A percentile compares a stretch with the other conserved stretches of the same genome.
Conservation (phyloP, 2,113 vertebrate species). For the Rhombomys opimus region DNA sequence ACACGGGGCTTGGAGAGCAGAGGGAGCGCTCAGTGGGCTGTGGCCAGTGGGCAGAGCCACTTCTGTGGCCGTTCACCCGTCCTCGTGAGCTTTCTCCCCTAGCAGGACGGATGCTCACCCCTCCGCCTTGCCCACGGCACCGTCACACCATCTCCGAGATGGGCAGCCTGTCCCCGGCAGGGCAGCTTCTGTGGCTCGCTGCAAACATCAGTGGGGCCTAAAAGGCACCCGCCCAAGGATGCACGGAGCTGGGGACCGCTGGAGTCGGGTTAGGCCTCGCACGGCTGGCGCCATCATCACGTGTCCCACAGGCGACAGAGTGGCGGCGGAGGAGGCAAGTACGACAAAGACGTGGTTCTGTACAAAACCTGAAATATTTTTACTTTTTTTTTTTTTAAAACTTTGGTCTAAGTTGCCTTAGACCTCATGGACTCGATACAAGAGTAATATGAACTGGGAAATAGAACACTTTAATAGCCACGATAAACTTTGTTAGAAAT, state of each 20-base stretch:
- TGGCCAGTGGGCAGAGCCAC: neutral
- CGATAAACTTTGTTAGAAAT: conserved; percentile 94
- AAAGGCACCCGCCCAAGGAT: neutral
- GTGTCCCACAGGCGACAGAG: too few species aligned
- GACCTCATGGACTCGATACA: conserved; percentile 91
- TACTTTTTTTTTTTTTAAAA: conserved; percentile 91
- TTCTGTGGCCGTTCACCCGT: neutral
- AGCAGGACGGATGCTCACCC: neutral
- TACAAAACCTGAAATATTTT: conserved; percentile 98
- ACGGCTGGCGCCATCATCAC: neutral
- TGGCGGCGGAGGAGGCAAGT: conserved; percentile 82
- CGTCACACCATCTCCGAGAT: accelerated
- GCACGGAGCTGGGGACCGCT: neutral
- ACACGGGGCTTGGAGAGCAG: neutral
- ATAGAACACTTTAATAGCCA: conserved; percentile 94
- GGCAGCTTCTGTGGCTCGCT: neutral
- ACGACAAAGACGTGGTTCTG: conserved; percentile 91
- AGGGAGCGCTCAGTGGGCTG: neutral
- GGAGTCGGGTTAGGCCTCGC: neutral
- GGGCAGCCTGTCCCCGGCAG: accelerated
- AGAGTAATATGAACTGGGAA: conserved; percentile 94
- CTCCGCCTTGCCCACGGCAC: too few species aligned
- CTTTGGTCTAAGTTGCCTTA: conserved; percentile 92
- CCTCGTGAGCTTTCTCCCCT: neutral
- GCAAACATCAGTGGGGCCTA: neutral